Percentiles rank a stretch among this genome's conserved stretches.
phyloP scores from a whole-genome alignment of 2,888 invertebrate genomes.

The Netelia fuscicornis region DNA sequence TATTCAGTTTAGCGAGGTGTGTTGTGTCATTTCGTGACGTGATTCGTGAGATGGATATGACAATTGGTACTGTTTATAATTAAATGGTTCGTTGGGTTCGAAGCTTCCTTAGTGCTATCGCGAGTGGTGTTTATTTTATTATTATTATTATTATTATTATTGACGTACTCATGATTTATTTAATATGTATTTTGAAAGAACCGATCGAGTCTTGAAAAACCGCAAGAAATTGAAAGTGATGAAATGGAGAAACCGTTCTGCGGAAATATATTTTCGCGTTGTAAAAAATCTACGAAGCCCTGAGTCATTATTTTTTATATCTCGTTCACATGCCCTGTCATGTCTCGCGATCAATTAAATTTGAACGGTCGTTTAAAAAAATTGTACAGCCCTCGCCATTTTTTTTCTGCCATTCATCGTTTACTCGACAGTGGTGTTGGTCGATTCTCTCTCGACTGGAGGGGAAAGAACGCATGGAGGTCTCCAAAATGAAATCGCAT shows the following conservation, averaged over 20 bases:
- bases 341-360: conserved; percentile 22
- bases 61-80: no score
- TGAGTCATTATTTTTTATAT: not conserved
- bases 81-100: no score
- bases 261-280: not conserved
- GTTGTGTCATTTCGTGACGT: no score
- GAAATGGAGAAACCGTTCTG: not conserved
- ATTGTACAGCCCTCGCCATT: conserved; percentile 5
- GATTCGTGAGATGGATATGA: no score
- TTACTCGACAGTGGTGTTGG: conserved; percentile 33
- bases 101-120: no score
- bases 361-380: conserved; percentile 3
- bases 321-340: not conserved
- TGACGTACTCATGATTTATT: no score
- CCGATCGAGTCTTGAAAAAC: no score
- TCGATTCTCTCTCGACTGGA: conserved; percentile 35
- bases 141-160: no score
- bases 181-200: no score
- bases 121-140: no score
- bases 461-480: conserved; percentile 20
- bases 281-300: not conserved
- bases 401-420: conserved; percentile 34
- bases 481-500: conserved; percentile 66
- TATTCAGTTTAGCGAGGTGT: no score
- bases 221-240: no score